Evolutionary conservation across 2,888 invertebrate species (phyloP).

Genomic region (Pimpla rufipes): DNA sequence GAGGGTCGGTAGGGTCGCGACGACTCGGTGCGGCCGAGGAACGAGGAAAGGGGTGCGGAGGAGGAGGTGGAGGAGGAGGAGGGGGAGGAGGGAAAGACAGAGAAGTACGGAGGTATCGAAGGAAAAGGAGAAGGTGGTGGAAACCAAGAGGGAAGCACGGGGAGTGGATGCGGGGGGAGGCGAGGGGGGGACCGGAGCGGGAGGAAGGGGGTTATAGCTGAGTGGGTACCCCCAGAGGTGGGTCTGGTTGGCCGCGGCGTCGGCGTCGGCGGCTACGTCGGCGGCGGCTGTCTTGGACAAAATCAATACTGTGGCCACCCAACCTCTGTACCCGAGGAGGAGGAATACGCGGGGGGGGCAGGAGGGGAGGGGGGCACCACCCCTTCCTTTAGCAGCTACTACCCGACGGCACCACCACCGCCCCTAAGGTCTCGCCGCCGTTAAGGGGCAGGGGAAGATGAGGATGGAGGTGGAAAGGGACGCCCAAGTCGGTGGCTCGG

Average conservation of each 20-base stretch:
- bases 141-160: constrained; percentile 39
- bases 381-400: constrained; percentile 76
- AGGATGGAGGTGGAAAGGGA: constrained; percentile 77
- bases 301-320: constrained; percentile 85
- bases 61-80: no score
- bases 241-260: constrained; percentile 85
- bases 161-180: constrained; percentile 42
- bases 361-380: constrained; percentile 71
- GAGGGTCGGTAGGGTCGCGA: not conserved
- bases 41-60: constrained; percentile 52
- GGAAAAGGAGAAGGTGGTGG: constrained; percentile 49
- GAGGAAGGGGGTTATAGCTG: constrained; percentile 76
- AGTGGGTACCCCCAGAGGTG: constrained; percentile 84
- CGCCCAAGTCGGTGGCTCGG: constrained; percentile 73
- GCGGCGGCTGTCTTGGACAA: constrained; percentile 84
- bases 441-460: constrained; percentile 79
- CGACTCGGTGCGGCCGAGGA: constrained; percentile 63
- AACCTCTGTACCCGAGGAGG: constrained; percentile 67
- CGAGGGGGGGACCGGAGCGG: constrained; percentile 54
- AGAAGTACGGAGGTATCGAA: constrained; percentile 52
- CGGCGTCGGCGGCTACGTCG: constrained; percentile 81
- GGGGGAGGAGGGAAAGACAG: no score
- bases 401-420: constrained; percentile 70
- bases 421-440: constrained; percentile 71
- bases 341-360: not conserved